These are phyloP conservation scores for Hylaeus volcanicus DNA, from an alignment of 1,140 invertebrate species.

Conservation along the genomic window DNA sequence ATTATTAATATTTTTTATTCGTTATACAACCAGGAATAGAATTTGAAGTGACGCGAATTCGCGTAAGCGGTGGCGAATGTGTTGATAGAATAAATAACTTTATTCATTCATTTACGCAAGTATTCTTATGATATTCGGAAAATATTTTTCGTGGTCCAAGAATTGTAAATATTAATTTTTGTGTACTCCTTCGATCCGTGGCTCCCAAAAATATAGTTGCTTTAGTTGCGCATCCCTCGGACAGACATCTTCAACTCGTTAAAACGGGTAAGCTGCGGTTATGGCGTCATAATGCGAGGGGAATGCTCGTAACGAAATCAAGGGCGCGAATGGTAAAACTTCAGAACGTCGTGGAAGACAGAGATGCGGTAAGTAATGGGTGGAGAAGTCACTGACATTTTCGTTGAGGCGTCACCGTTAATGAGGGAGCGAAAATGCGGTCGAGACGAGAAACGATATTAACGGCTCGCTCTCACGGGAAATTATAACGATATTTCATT, in stretches of 20 bases:
- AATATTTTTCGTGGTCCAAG: too few species aligned
- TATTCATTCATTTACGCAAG: too few species aligned
- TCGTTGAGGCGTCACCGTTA: slow-evolving; percentile 53
- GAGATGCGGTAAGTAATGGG: slow-evolving; percentile 8
- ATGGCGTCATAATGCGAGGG: slow-evolving; percentile 50
- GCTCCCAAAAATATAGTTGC: too few species aligned
- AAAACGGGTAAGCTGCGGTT: slow-evolving; percentile 45
- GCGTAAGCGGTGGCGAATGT: too few species aligned
- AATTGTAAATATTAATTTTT: too few species aligned
- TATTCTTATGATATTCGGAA: too few species aligned
- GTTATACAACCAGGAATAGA: too few species aligned
- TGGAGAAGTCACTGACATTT: slow-evolving; percentile 50
- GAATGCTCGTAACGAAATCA: slow-evolving; percentile 60
- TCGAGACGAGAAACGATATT: slow-evolving; percentile 55
- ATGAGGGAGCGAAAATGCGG: slow-evolving; percentile 56
- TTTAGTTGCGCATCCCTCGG: background rate
- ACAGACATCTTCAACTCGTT: slow-evolving; percentile 46
- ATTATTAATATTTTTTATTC: too few species aligned
- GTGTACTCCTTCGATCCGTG: too few species aligned
- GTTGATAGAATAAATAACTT: too few species aligned
- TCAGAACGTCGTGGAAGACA: background rate
- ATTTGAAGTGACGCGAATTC: too few species aligned
- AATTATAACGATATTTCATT: slow-evolving; percentile 71
- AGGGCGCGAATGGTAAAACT: slow-evolving; percentile 53
- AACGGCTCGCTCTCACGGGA: slow-evolving; percentile 58